Conservation (phyloP, 1,140 invertebrate genomes). For the Apolygus lucorum region DNA sequence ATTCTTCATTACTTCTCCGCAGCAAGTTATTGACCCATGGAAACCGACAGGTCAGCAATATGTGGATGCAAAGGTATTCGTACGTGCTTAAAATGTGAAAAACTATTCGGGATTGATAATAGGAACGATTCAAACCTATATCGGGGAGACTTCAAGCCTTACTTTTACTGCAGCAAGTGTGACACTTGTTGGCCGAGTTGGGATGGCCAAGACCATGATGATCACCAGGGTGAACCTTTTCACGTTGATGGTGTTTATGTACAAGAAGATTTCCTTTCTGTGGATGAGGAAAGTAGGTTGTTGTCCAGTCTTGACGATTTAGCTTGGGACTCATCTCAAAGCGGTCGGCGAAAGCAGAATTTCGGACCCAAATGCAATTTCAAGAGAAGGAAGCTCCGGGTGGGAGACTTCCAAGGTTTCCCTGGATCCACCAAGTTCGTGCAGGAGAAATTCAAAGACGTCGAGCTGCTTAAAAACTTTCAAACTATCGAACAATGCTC, state of each 20-base stretch:
- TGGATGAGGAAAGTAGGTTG: conserved; percentile 58
- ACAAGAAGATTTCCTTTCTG: conserved; percentile 61
- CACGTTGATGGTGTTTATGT: conserved; percentile 63
- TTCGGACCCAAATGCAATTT: conserved; percentile 98
- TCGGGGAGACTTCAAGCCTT: conserved; percentile 47
- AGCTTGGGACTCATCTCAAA: conserved; percentile 88
- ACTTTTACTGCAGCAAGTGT: conserved; percentile 68
- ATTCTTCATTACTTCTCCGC: too few relatives aligned
- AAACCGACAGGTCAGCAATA: conserved; percentile 58
- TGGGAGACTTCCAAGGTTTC: conserved; percentile 77
- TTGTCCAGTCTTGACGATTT: conserved; percentile 64
- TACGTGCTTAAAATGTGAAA: conserved; percentile 78
- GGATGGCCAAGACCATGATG: conserved; percentile 53
- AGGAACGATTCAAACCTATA: conserved; percentile 32
- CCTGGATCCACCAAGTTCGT: conserved; percentile 72
- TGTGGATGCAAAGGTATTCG: conserved; percentile 90
- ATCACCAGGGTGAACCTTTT: conserved; percentile 52
- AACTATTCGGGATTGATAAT: conserved; percentile 44
- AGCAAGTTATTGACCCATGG: too few relatives aligned
- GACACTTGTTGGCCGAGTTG: conserved; percentile 64
- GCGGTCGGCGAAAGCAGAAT: conserved; percentile 93
- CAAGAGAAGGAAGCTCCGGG: conserved; percentile 78
- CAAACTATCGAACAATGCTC: conserved; percentile 92
- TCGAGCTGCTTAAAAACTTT: conserved; percentile 61
- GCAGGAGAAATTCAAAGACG: conserved; percentile 62